Conservation (phyloP, 2,113 vertebrate species). For the Herpetotheres cachinnans region DNA sequence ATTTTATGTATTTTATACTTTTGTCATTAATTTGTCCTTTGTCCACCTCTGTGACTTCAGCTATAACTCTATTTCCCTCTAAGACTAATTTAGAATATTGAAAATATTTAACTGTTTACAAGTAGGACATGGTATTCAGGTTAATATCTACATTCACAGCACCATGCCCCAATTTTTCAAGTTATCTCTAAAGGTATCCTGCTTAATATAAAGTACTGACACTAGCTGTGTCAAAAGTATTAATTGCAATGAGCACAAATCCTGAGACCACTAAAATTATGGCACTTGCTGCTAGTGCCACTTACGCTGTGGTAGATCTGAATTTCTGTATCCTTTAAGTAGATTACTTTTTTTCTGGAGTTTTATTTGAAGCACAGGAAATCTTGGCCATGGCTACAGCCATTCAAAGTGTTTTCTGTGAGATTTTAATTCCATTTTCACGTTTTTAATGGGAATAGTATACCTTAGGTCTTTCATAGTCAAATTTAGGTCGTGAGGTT, state of each 20-base stretch:
- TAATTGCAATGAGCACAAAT: not conserved
- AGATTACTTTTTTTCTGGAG: not conserved
- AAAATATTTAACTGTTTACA: not conserved
- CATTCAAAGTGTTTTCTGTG: not conserved
- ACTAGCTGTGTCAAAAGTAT: not conserved
- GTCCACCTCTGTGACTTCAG: not conserved
- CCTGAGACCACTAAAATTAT: not conserved
- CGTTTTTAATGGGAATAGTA: not conserved
- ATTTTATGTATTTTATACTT: not conserved
- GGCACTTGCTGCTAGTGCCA: not conserved
- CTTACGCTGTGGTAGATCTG: not conserved
- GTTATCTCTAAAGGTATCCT: not conserved
- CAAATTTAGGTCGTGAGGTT: not conserved
- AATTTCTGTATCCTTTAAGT: not conserved
- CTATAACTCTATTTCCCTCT: not conserved
- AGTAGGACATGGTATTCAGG: not conserved
- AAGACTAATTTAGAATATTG: not conserved
- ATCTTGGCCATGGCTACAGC: not conserved
- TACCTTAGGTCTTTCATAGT: not conserved
- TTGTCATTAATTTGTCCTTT: not conserved
- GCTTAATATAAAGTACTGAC: not conserved
- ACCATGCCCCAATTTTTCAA: not conserved
- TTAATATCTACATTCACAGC: not conserved
- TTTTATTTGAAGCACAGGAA: not conserved
- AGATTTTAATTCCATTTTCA: not conserved